Evolutionary conservation across 1,140 invertebrate genomes (phyloP).

Genomic region (Drosophila kikkawai): DNA sequence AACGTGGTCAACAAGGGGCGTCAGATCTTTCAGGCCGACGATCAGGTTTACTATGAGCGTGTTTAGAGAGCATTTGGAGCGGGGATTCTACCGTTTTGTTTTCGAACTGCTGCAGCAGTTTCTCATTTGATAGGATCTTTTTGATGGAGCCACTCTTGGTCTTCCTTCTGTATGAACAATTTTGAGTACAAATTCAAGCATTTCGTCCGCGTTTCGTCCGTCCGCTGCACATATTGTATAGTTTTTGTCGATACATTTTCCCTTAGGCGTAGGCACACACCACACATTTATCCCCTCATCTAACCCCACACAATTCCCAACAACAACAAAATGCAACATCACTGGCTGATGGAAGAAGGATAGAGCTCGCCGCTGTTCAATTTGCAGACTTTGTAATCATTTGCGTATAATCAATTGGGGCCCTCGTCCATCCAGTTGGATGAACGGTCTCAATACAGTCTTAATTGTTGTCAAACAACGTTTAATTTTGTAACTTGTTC

Average conservation of each 20-base stretch:
- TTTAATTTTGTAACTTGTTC: slow-evolving; percentile 60
- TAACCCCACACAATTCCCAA: slow-evolving; percentile 31
- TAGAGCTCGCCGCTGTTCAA: slow-evolving; percentile 71
- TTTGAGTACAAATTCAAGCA: slow-evolving; percentile 68
- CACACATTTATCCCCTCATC: slow-evolving; percentile 17
- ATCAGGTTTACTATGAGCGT: slow-evolving; percentile 77
- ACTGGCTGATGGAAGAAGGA: slow-evolving; percentile 76
- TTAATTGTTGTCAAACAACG: slow-evolving; percentile 74
- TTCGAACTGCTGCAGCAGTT: slow-evolving; percentile 72
- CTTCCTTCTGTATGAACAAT: slow-evolving; percentile 50
- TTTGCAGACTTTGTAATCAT: slow-evolving; percentile 49
- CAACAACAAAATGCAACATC: slow-evolving; percentile 61
- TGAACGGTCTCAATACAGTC: slow-evolving; percentile 17
- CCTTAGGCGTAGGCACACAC: slow-evolving; percentile 11
- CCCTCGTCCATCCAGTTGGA: slow-evolving; percentile 21
- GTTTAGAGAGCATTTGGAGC: slow-evolving; percentile 61
- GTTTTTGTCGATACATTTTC: slow-evolving; percentile 21
- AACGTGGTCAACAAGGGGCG: slow-evolving; percentile 72
- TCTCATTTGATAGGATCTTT: slow-evolving; percentile 26
- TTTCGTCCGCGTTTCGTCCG: slow-evolving; percentile 49
- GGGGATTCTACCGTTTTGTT: slow-evolving; percentile 53
- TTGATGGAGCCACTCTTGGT: slow-evolving; percentile 1
- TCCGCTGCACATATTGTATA: slow-evolving; percentile 13
- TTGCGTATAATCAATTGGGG: slow-evolving; percentile 34
- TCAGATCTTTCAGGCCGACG: slow-evolving; percentile 67